Conservation (phyloP, 2,113 vertebrate species). For the Crotalus horridus region DNA sequence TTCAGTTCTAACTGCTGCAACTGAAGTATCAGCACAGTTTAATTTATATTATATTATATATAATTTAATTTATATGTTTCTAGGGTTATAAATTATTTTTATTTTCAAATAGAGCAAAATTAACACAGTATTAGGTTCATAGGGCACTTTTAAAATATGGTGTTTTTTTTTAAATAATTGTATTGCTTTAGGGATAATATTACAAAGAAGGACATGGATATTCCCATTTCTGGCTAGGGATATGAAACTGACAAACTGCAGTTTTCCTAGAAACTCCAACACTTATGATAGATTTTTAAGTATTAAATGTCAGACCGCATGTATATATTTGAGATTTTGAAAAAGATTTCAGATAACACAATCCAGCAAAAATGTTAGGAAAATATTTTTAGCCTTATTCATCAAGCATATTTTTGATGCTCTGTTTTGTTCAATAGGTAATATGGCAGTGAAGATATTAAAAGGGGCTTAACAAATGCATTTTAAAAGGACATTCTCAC, state of each 20-base stretch:
- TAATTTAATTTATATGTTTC: not conserved
- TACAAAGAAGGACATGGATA: not conserved
- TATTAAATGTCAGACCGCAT: not conserved
- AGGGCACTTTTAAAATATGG: not conserved
- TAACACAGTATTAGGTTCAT: not conserved
- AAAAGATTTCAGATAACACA: not conserved
- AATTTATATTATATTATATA: too few relatives aligned
- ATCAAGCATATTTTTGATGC: not conserved
- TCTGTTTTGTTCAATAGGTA: not conserved
- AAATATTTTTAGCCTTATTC: not conserved
- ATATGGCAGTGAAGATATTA: not conserved
- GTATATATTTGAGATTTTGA: not conserved
- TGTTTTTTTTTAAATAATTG: not conserved
- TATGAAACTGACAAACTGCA: not conserved
- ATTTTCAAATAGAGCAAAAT: not conserved
- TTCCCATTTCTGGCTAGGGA: not conserved
- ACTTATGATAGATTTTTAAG: not conserved
- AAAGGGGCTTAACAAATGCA: not conserved
- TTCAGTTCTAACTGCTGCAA: too few relatives aligned
- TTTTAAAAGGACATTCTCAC: not conserved
- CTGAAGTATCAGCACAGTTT: too few relatives aligned
- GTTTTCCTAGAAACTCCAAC: not conserved
- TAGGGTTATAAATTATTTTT: not conserved
- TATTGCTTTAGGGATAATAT: too few relatives aligned
- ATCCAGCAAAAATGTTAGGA: not conserved